Evolutionary conservation across 2,888 invertebrate genomes (phyloP).

Genomic region (Agriopis leucophaearia): DNA sequence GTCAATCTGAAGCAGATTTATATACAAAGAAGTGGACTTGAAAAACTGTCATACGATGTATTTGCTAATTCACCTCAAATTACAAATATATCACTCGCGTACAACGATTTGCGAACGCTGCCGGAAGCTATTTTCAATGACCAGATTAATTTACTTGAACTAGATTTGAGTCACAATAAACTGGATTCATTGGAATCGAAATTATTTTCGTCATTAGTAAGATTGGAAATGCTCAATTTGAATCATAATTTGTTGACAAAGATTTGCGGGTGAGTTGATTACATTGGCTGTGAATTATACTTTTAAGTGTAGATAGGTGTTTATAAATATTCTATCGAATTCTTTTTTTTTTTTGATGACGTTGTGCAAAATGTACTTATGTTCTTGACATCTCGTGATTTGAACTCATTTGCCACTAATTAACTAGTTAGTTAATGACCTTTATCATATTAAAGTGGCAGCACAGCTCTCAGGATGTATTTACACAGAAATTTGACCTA

Average conservation of each 20-base stretch:
- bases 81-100: conserved; percentile 86
- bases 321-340: neutral
- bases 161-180: conserved; percentile 89
- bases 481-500: too few relatives aligned
- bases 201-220: conserved; percentile 85
- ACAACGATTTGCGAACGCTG: conserved; percentile 85
- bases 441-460: too few relatives aligned
- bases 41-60: conserved; percentile 86
- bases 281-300: conserved; percentile 34
- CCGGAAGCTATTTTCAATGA: conserved; percentile 88
- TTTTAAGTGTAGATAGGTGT: neutral
- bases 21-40: conserved; percentile 86
- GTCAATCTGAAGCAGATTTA: conserved; percentile 84
- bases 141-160: conserved; percentile 85
- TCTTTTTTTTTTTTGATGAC: neutral
- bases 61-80: conserved; percentile 87
- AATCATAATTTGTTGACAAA: conserved; percentile 87
- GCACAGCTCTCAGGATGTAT: too few relatives aligned
- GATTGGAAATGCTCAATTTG: conserved; percentile 87
- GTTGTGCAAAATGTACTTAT: too few relatives aligned
- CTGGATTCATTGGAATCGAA: conserved; percentile 86
- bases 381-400: too few relatives aligned
- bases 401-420: too few relatives aligned
- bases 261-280: conserved; percentile 83
- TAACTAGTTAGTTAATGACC: too few relatives aligned